Evolutionary conservation across 1,140 invertebrate species (phyloP).

Genomic region (Drosophila simulans): DNA sequence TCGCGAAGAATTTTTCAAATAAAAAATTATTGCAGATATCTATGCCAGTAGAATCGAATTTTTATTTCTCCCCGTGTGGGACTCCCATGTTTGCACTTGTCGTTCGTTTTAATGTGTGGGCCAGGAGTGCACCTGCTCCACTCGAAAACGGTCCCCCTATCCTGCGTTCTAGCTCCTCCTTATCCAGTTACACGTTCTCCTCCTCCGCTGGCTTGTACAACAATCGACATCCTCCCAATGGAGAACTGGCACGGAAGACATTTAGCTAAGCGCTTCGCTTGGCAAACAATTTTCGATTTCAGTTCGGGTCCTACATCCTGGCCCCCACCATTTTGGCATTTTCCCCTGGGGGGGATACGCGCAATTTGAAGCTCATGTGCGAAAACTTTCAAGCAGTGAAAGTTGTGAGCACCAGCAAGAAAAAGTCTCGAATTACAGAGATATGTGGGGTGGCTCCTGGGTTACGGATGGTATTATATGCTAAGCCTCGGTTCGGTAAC

Average conservation of each 20-base stretch:
- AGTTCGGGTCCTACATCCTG: slow-evolving; percentile 27
- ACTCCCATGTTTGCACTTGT: slow-evolving; percentile 65
- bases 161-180: slow-evolving; percentile 17
- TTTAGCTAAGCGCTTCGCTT: slow-evolving; percentile 80
- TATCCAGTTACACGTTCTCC: slow-evolving; percentile 10
- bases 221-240: slow-evolving; percentile 68
- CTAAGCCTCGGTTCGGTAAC: slow-evolving; percentile 47
- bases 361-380: slow-evolving; percentile 75
- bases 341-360: slow-evolving; percentile 43
- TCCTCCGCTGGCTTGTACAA: slow-evolving; percentile 22
- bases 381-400: slow-evolving; percentile 72
- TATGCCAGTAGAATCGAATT: too few relatives aligned
- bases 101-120: slow-evolving; percentile 73
- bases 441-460: slow-evolving; percentile 25
- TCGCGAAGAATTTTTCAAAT: too few relatives aligned
- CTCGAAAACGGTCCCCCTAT: slow-evolving; percentile 6
- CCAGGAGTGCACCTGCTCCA: slow-evolving; percentile 62
- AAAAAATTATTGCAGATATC: too few relatives aligned
- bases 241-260: slow-evolving; percentile 78
- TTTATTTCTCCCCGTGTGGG: not conserved
- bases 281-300: slow-evolving; percentile 81
- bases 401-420: slow-evolving; percentile 51
- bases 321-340: slow-evolving; percentile 3
- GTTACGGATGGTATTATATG: slow-evolving; percentile 50
- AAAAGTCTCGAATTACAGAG: slow-evolving; percentile 32